Percentiles rank a stretch among this genome's conserved stretches.
Conservation (phyloP, 2,797 vertebrate species). For the Micropoecilia bifurca region DNA sequence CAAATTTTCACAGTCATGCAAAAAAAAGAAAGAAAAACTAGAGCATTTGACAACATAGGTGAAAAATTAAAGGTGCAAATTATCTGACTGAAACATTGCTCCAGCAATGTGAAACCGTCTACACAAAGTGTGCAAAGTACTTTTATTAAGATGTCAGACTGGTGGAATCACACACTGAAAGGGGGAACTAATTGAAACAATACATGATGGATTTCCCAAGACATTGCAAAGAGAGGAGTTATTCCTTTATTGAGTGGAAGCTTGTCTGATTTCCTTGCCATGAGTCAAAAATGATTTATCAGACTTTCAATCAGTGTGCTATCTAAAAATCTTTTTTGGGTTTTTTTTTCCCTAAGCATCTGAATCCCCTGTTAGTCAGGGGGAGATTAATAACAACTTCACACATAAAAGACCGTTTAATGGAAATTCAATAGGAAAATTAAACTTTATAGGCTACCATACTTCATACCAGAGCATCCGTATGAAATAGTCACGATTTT, state of each 20-base stretch:
- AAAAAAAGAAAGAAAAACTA: background rate
- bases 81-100: slow-evolving; percentile 12
- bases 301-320: slow-evolving; percentile 36
- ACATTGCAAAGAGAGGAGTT: slow-evolving; percentile 24
- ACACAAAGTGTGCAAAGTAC: slow-evolving; percentile 18
- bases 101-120: slow-evolving; percentile 44
- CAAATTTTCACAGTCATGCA: background rate
- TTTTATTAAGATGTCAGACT: slow-evolving; percentile 58
- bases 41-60: background rate
- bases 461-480: background rate
- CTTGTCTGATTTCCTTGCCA: slow-evolving; percentile 22
- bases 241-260: slow-evolving; percentile 30
- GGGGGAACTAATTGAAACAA: slow-evolving; percentile 59
- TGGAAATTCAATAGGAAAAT: background rate
- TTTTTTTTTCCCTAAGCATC: background rate
- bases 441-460: background rate
- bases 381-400: background rate
- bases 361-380: background rate
- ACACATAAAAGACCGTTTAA: background rate
- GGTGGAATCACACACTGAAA: slow-evolving; percentile 35
- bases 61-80: background rate
- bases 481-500: background rate
- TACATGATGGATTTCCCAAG: slow-evolving; percentile 54
- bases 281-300: slow-evolving; percentile 46
- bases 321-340: slow-evolving; percentile 32